Percentiles rank a stretch among this genome's conserved stretches.
These are phyloP conservation scores for Pseudachorutes palmiensis DNA, from an alignment of 1,140 invertebrate species.

Conservation along the genomic window DNA sequence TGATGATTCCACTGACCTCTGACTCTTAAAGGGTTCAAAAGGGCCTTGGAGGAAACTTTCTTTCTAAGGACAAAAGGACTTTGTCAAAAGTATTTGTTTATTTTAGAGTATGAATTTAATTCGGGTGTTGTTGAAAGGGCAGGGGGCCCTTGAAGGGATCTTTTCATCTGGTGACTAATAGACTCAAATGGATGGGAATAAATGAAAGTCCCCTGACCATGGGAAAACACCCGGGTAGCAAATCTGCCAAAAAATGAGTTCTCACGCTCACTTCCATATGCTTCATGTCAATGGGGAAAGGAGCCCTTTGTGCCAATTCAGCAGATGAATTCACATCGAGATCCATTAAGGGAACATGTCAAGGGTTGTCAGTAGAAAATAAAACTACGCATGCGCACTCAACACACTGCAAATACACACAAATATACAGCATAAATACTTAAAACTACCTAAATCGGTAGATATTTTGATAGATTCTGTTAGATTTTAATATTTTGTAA, in stretches of 20 bases:
- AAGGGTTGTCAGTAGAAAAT: too few relatives aligned
- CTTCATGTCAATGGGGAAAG: not conserved
- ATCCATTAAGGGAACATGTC: too few relatives aligned
- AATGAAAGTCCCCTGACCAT: not conserved
- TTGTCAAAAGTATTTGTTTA: not conserved
- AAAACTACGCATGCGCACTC: too few relatives aligned
- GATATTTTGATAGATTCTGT: too few relatives aligned
- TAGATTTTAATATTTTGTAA: too few relatives aligned
- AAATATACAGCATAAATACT: too few relatives aligned
- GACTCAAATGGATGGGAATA: not conserved
- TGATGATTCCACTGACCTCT: not conserved
- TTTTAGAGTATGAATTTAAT: not conserved
- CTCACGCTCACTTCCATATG: not conserved
- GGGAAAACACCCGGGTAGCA: not conserved
- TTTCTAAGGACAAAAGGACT: not conserved
- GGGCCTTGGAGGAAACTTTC: not conserved
- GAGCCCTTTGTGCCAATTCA: too few relatives aligned
- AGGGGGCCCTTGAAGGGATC: not conserved
- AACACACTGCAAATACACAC: too few relatives aligned
- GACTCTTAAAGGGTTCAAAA: not conserved
- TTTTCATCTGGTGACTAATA: not conserved
- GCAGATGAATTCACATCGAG: too few relatives aligned
- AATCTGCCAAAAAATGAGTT: not conserved
- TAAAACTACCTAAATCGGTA: too few relatives aligned
- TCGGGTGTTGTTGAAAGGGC: not conserved